These are phyloP conservation scores for Dolomedes plantarius DNA, from an alignment of 2,888 invertebrate species.

Conservation along the genomic window DNA sequence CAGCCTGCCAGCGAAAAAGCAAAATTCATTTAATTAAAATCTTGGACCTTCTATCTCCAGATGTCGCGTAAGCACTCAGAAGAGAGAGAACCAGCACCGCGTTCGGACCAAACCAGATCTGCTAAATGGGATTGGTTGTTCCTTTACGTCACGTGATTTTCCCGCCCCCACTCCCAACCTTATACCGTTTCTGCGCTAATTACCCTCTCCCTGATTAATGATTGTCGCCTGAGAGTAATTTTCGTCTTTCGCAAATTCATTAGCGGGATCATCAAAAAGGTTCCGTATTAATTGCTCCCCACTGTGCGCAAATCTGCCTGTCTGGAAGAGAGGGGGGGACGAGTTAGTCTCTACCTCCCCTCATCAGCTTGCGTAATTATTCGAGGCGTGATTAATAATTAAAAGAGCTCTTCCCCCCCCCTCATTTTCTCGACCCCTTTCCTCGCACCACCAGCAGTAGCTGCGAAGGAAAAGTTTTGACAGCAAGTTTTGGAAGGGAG, in stretches of 20 bases:
- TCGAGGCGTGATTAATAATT: conserved; percentile 68
- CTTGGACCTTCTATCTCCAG: not conserved
- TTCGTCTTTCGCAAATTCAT: conserved; percentile 70
- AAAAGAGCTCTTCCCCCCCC: conserved; percentile 45
- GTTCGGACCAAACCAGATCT: conserved; percentile 11
- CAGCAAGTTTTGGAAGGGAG: conserved; percentile 55
- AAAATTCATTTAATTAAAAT: conserved; percentile 3
- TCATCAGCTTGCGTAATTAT: conserved; percentile 64
- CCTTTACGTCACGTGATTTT: conserved; percentile 65
- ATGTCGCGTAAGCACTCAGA: not conserved
- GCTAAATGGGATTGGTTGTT: conserved; percentile 69
- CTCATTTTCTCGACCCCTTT: not conserved
- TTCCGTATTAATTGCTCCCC: conserved; percentile 60
- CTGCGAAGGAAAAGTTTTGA: conserved; percentile 49
- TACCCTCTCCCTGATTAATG: conserved; percentile 68
- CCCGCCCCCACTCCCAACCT: conserved; percentile 11
- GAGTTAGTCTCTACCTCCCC: conserved; percentile 21
- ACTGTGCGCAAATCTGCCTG: conserved; percentile 19
- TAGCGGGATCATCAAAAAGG: conserved; percentile 70
- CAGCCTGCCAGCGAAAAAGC: not conserved
- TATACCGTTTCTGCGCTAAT: conserved; percentile 40
- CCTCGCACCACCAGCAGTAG: not conserved
- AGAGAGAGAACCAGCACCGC: not conserved
- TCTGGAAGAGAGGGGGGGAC: conserved; percentile 1
- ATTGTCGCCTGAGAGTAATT: conserved; percentile 68